Evolutionary conservation across 2,797 vertebrate species (phyloP).

Genomic region (Pseudocheirus occidentalis): DNA sequence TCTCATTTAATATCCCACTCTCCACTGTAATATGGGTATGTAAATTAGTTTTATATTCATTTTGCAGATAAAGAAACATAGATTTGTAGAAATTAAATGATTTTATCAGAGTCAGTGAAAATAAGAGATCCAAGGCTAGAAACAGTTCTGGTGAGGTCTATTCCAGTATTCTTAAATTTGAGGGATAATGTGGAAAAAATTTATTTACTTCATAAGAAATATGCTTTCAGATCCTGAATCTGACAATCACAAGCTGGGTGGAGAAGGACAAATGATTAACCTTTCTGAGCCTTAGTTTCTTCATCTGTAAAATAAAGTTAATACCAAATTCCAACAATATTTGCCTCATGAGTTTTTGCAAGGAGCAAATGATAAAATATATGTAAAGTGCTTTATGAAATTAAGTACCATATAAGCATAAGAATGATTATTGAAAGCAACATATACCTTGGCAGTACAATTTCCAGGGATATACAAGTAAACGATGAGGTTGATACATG

Average conservation of each 20-base stretch:
- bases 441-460: neutral
- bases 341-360: neutral
- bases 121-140: neutral
- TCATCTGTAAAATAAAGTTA: neutral
- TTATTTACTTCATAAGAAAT: neutral
- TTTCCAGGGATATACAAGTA: neutral
- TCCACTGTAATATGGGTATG: neutral
- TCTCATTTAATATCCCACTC: neutral
- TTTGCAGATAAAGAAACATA: neutral
- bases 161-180: neutral
- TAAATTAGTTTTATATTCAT: neutral
- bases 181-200: neutral
- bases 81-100: neutral
- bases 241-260: neutral
- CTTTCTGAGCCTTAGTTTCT: neutral
- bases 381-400: neutral
- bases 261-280: neutral
- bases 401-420: neutral
- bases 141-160: neutral
- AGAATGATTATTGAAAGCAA: neutral
- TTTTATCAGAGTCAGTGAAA: neutral
- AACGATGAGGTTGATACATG: neutral
- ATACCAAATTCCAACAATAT: neutral
- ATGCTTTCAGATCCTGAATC: neutral
- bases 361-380: neutral